These are phyloP conservation scores for Drosophila kuntzei DNA, from an alignment of 2,888 invertebrate species.

Conservation along the genomic window DNA sequence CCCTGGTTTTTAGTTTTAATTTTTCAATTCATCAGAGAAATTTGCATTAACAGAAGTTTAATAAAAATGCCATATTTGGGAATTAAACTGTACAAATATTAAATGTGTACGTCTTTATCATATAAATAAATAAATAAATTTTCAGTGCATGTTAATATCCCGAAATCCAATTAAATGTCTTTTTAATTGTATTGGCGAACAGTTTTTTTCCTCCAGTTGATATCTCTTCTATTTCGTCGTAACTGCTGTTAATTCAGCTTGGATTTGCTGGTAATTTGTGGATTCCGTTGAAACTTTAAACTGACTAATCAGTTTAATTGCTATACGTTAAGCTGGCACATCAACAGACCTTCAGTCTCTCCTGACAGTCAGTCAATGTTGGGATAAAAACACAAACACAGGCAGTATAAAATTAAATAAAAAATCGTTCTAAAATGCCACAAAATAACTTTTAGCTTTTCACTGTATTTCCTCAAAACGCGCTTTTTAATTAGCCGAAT, in stretches of 20 bases:
- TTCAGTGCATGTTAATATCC: not conserved
- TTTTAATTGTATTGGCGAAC: constrained; percentile 9
- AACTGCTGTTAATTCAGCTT: constrained; percentile 35
- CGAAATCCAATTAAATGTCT: constrained; percentile 31
- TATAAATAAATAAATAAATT: no score
- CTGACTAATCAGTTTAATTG: constrained; percentile 71
- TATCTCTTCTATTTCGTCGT: not conserved
- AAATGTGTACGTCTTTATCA: no score
- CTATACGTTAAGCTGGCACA: constrained; percentile 52
- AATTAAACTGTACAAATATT: no score
- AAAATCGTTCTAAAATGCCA: constrained; percentile 40
- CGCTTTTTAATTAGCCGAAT: constrained; percentile 55
- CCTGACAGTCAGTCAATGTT: not conserved
- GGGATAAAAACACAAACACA: constrained; percentile 19
- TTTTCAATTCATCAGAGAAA: no score
- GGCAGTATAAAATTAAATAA: constrained; percentile 13
- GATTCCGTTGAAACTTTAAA: constrained; percentile 29
- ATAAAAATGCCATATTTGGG: no score
- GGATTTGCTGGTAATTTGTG: constrained; percentile 21
- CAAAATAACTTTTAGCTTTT: constrained; percentile 60
- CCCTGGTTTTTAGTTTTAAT: no score
- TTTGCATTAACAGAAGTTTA: no score
- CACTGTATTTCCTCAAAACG: constrained; percentile 8
- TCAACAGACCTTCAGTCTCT: constrained; percentile 24
- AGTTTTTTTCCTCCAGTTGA: not conserved